A percentile compares a stretch with the other conserved stretches of the same genome.
Evolutionary conservation across 2,888 invertebrate genomes (phyloP).

Genomic region (Plemyria rubiginata): DNA sequence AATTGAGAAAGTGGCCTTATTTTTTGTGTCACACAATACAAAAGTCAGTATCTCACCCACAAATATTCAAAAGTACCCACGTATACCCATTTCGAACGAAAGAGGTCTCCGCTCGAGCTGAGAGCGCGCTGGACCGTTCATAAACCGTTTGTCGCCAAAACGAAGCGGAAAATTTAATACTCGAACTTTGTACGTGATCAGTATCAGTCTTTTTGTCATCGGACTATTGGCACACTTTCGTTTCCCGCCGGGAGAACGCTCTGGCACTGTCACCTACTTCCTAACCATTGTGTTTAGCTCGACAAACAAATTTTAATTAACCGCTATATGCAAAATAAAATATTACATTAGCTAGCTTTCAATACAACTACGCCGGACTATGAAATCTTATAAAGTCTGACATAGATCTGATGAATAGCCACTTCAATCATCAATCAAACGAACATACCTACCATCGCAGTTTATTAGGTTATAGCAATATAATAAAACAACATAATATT

Average conservation of each 20-base stretch:
- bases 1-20: conserved; percentile 32
- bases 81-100: conserved; percentile 27
- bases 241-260: conserved; percentile 58
- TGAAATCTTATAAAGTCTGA: conserved; percentile 49
- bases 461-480: conserved; percentile 49
- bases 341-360: conserved; percentile 48
- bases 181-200: conserved; percentile 75
- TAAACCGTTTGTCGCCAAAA: conserved; percentile 75
- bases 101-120: conserved; percentile 38
- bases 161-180: conserved; percentile 80
- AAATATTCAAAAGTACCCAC: conserved; percentile 27
- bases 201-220: conserved; percentile 70
- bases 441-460: conserved; percentile 31
- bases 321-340: conserved; percentile 53
- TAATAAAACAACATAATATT: conserved; percentile 43
- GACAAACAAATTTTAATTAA: conserved; percentile 63
- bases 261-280: conserved; percentile 42
- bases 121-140: conserved; percentile 62
- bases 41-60: conserved; percentile 30
- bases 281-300: conserved; percentile 53
- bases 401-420: conserved; percentile 50
- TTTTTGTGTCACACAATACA: conserved; percentile 28
- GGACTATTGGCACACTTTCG: conserved; percentile 72
- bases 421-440: conserved; percentile 55
- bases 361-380: conserved; percentile 46